These are phyloP conservation scores for Ptychodera flava DNA, from an alignment of 35 echinoderm and acorn worm species.

Conservation along the genomic window DNA sequence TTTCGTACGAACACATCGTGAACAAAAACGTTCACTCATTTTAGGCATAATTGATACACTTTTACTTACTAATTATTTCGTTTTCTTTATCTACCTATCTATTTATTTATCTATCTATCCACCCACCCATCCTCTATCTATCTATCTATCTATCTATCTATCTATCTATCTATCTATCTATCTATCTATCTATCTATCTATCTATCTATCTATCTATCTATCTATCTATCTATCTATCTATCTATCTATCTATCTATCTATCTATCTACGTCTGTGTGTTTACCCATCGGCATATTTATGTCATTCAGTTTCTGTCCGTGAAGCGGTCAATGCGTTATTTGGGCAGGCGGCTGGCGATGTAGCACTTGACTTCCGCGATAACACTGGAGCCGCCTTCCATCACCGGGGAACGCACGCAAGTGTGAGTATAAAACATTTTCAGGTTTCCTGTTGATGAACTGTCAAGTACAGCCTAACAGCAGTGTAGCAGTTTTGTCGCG, in stretches of 20 bases:
- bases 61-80: too few species aligned
- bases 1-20: too few species aligned
- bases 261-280: neutral
- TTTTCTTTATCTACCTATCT: too few species aligned
- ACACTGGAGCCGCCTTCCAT: too few species aligned
- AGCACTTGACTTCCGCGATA: neutral
- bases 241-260: neutral
- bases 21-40: too few species aligned
- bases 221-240: neutral
- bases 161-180: neutral
- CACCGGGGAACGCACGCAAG: too few species aligned
- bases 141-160: neutral
- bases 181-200: neutral
- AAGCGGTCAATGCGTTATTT: neutral
- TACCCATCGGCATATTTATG: neutral
- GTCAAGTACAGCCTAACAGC: too few species aligned
- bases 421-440: too few species aligned
- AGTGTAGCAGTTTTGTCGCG: too few species aligned
- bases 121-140: neutral
- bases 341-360: neutral
- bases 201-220: neutral
- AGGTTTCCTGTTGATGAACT: too few species aligned
- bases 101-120: neutral
- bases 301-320: neutral
- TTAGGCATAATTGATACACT: too few species aligned